phyloP scores from a whole-genome alignment of 2,113 vertebrate genomes.

The Fregetta grallaria region DNA sequence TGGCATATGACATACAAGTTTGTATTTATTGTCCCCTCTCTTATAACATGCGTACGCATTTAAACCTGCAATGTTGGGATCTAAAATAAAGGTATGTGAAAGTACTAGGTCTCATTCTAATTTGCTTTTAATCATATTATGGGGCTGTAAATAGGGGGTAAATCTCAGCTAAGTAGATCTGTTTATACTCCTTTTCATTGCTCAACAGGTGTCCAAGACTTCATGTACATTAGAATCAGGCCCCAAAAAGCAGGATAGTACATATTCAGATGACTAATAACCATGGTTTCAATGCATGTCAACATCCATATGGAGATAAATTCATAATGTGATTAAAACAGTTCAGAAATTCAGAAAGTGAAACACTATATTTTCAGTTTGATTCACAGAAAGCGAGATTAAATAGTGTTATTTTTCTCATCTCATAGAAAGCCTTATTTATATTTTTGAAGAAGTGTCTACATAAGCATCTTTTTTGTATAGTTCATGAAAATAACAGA shows the following conservation, averaged over 20 bases:
- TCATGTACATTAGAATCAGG: not conserved
- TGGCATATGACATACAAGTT: not conserved
- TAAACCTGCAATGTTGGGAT: not conserved
- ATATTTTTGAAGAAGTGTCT: not conserved
- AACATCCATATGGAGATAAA: not conserved
- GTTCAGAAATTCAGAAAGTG: not conserved
- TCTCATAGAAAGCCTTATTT: not conserved
- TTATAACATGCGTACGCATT: not conserved
- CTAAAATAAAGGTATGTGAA: not conserved
- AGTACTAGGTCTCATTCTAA: not conserved
- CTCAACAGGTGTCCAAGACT: not conserved
- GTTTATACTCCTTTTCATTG: not conserved
- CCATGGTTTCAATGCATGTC: not conserved
- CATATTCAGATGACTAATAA: not conserved
- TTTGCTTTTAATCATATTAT: not conserved
- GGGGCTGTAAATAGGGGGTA: not conserved
- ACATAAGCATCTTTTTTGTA: not conserved
- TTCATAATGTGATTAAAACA: not conserved
- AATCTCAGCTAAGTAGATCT: not conserved
- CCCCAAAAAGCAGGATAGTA: not conserved
- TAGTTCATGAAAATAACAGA: conserved; percentile 3
- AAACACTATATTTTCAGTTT: not conserved
- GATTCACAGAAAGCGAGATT: not conserved
- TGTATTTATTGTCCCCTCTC: not conserved
- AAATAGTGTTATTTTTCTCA: not conserved